phyloP scores from a whole-genome alignment of 2,797 vertebrate species.

The Mormyrus hasselquistii region DNA sequence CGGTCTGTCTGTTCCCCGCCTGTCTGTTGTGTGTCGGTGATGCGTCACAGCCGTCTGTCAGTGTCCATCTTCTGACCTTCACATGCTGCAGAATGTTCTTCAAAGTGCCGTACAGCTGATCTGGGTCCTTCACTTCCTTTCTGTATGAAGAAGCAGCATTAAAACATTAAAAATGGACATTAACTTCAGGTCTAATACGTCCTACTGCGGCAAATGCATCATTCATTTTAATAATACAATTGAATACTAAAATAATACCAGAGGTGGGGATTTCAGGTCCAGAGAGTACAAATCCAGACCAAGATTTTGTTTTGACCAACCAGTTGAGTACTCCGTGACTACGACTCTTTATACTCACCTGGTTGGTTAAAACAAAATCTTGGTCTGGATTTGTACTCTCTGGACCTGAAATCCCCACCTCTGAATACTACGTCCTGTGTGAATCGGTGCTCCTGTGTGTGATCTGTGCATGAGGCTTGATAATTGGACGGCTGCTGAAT shows the following conservation, averaged over 20 bases:
- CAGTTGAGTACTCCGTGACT: not conserved
- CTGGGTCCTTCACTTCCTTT: constrained; percentile 93
- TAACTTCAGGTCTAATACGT: not conserved
- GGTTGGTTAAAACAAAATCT: not conserved
- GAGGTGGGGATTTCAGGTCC: not conserved
- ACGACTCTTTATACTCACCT: not conserved
- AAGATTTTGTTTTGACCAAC: not conserved
- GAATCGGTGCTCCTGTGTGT: not conserved
- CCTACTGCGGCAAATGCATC: not conserved
- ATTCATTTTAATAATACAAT: not conserved
- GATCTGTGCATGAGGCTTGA: not conserved
- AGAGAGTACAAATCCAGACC: not conserved
- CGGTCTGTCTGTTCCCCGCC: not conserved
- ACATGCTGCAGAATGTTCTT: constrained; percentile 95
- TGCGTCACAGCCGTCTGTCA: not conserved
- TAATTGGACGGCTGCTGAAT: not conserved
- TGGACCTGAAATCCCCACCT: not conserved
- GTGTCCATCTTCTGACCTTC: constrained; percentile 65
- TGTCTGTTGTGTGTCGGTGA: not conserved
- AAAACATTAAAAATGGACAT: not conserved
- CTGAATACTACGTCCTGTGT: not conserved
- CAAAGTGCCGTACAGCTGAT: constrained; percentile 88
- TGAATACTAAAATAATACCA: not conserved
- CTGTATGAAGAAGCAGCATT: constrained; percentile 48
- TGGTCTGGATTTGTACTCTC: not conserved